phyloP scores from a whole-genome alignment of 2,113 vertebrate genomes.

The Rhadina sibilatrix region DNA sequence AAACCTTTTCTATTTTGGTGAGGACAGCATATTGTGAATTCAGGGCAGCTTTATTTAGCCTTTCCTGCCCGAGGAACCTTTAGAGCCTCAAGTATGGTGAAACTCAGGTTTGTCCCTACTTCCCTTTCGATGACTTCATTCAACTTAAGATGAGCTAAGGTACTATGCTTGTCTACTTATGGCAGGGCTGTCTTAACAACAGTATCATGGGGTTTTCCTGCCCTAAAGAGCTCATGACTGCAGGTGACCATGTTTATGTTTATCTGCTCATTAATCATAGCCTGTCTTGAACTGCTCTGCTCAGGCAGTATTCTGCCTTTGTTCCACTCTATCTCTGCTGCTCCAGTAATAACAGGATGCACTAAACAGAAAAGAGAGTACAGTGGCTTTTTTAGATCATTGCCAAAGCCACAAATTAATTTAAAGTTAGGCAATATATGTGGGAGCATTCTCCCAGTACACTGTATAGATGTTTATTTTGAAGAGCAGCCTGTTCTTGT shows the following conservation, averaged over 20 bases:
- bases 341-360: neutral
- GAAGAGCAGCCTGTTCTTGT: neutral
- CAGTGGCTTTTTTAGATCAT: neutral
- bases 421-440: neutral
- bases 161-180: neutral
- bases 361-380: neutral
- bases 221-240: neutral
- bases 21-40: neutral
- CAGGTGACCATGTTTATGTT: constrained; percentile 16
- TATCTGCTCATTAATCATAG: constrained; percentile 7
- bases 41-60: neutral
- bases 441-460: neutral
- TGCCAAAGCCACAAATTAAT: neutral
- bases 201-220: neutral
- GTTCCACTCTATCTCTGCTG: neutral
- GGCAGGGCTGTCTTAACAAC: neutral
- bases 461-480: neutral
- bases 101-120: neutral
- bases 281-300: neutral
- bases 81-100: neutral
- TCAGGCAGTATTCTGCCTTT: neutral
- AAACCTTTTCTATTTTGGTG: neutral
- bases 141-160: neutral
- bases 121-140: neutral
- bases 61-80: neutral